Percentiles rank a stretch among this genome's conserved stretches.
These are phyloP conservation scores for Patagioenas fasciata DNA, from an alignment of 2,113 vertebrate genomes.

Conservation along the genomic window DNA sequence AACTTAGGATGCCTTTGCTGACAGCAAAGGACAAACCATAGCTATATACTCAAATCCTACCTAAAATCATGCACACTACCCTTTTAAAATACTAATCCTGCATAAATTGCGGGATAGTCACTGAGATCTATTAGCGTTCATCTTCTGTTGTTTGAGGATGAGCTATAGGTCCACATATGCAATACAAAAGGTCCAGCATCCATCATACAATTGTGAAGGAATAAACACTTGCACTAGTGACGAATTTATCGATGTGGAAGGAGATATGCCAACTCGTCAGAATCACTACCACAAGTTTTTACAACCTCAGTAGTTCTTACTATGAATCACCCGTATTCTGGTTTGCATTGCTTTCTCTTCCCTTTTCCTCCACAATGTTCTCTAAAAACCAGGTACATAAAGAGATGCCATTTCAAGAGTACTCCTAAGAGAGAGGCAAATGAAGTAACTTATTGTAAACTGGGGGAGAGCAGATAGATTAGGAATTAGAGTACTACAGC, in stretches of 20 bases:
- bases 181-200: conserved; percentile 29
- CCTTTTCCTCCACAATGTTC: neutral
- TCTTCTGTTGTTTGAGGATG: conserved; percentile 19
- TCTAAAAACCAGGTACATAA: neutral
- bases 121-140: conserved; percentile 19
- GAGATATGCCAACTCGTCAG: conserved; percentile 6
- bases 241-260: conserved; percentile 19
- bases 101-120: conserved; percentile 10
- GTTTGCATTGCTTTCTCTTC: neutral
- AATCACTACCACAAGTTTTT: conserved; percentile 9
- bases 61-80: conserved; percentile 41
- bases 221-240: conserved; percentile 18
- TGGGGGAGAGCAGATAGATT: neutral
- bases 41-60: conserved; percentile 3
- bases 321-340: conserved; percentile 2
- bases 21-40: conserved; percentile 64
- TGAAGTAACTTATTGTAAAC: neutral
- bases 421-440: neutral
- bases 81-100: conserved; percentile 41
- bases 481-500: neutral
- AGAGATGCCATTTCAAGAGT: neutral
- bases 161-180: conserved; percentile 12
- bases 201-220: neutral
- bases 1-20: conserved; percentile 58
- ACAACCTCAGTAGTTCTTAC: neutral